Evolutionary conservation across 2,888 invertebrate genomes (phyloP), one percentile per base, ranked within the genome.

Genomic region (Harmothoe impar): DNA sequence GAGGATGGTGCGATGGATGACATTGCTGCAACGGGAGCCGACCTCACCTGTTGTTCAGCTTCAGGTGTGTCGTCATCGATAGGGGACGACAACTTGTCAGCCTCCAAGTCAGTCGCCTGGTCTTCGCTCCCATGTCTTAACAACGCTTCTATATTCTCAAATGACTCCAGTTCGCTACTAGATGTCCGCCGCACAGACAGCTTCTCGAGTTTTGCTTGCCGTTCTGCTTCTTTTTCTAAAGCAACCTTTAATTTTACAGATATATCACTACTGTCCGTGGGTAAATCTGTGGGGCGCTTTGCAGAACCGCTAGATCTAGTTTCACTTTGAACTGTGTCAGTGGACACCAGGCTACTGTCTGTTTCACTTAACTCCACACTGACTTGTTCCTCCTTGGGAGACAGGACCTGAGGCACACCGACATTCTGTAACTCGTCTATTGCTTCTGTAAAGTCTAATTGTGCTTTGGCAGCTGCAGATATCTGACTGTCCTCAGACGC

Each of bases 401-500:
- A 1, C 10, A 0, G 5, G 10, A 33, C 56, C 20, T 52, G n/a
- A n/a, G 17, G 10, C 17, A 31, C 52, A 54, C 56, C 86, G 0
- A 86, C 86, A 29, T 86, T 86, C 20, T 86, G 89, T 23, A 89
- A 33, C 43, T 89, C 68, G 29, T 54, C 54, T 54, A 54, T 86
- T 51, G 86, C 86, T 54, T 54, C 17, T 17, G 54, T 52, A 17
- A 56, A 29, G 51, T 86, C 81, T 77, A 25, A 77, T 17, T n/a
- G 77, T 15, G 77, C 31, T 31, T 31, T 31, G 3, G 3, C 29
- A 31, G 25, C 0, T 29, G 77, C 25, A 7, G 77, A 31, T 43
- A 43, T 43, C 43, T 43, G 43, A 43, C 43, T 43, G 10, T 43
- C 43, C 43, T 43, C 43, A 29, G 77, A 5, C 1, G 17, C 77